A percentile compares a stretch with the other conserved stretches of the same genome.
Evolutionary conservation across 2,888 invertebrate species (phyloP).

Genomic region (Sinopyrophorus schimmeli): DNA sequence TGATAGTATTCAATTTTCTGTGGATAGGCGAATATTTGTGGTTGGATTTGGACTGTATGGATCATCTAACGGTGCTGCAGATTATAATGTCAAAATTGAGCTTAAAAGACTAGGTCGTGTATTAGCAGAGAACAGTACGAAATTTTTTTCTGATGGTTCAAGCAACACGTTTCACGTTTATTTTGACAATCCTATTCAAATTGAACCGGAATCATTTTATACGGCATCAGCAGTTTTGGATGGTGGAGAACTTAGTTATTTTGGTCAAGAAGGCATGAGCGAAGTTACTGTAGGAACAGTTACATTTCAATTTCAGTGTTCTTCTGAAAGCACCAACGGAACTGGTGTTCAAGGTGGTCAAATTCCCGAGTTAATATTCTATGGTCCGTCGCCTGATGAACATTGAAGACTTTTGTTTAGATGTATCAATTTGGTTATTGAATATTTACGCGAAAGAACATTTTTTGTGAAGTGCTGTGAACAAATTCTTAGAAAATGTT

Average conservation of each 20-base stretch:
- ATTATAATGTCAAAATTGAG: conserved; percentile 93
- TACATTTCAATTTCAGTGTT: conserved; percentile 96
- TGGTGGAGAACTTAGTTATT: conserved; percentile 92
- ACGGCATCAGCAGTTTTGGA: conserved; percentile 95
- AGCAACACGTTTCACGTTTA: conserved; percentile 94
- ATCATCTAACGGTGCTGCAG: conserved; percentile 93
- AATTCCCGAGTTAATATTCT: conserved; percentile 95
- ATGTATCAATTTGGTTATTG: conserved; percentile 12
- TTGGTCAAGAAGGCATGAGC: conserved; percentile 95
- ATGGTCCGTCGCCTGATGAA: conserved; percentile 73
- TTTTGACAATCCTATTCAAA: conserved; percentile 81
- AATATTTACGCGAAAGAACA: conserved; percentile 23
- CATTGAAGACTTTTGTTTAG: conserved; percentile 37
- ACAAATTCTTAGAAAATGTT: conserved; percentile 25
- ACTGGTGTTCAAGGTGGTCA: conserved; percentile 97
- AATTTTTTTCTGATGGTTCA: conserved; percentile 95
- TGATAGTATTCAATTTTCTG: conserved; percentile 96
- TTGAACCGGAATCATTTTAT: conserved; percentile 92
- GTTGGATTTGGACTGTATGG: conserved; percentile 96
- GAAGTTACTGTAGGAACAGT: conserved; percentile 92
- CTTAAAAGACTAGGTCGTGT: conserved; percentile 86
- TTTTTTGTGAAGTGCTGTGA: conserved; percentile 43
- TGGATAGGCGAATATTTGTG: conserved; percentile 93
- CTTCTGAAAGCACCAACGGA: conserved; percentile 95
- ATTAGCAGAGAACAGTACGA: conserved; percentile 88